phyloP scores from a whole-genome alignment of 2,888 invertebrate species.

The Agrochola litura region DNA sequence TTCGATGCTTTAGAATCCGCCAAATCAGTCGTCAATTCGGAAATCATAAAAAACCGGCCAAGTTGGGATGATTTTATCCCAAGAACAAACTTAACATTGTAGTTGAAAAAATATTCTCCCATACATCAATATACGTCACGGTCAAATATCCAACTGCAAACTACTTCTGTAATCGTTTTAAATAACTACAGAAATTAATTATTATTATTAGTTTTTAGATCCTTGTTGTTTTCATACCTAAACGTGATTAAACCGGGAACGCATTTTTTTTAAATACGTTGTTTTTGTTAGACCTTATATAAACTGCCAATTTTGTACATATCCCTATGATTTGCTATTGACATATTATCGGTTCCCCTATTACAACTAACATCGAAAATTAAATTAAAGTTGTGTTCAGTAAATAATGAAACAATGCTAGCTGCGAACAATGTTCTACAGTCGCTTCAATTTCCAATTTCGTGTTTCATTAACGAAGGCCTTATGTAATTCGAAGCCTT shows the following conservation, averaged over 20 bases:
- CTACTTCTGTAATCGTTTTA: neutral
- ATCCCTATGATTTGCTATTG: constrained; percentile 9
- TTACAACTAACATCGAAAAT: constrained; percentile 44
- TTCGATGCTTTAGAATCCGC: neutral
- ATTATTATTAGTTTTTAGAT: neutral
- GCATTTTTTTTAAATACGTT: neutral
- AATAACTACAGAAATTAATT: constrained; percentile 14
- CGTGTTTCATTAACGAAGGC: constrained; percentile 71
- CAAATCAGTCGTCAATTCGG: too few relatives aligned
- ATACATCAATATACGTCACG: too few relatives aligned
- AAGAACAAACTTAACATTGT: too few relatives aligned
- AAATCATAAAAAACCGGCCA: neutral
- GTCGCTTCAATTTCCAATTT: constrained; percentile 69
- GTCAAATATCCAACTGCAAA: too few relatives aligned
- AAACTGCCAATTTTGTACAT: constrained; percentile 1
- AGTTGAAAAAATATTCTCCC: too few relatives aligned
- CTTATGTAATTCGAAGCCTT: constrained; percentile 71
- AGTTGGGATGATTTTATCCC: neutral
- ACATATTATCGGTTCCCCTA: constrained; percentile 28
- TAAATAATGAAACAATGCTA: constrained; percentile 62
- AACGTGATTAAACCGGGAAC: neutral
- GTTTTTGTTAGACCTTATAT: neutral
- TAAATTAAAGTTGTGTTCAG: constrained; percentile 49
- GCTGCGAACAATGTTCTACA: constrained; percentile 57
- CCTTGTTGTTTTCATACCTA: neutral